These are phyloP conservation scores for Nephila pilipes DNA, from an alignment of 1,140 invertebrate genomes.

Conservation along the genomic window DNA sequence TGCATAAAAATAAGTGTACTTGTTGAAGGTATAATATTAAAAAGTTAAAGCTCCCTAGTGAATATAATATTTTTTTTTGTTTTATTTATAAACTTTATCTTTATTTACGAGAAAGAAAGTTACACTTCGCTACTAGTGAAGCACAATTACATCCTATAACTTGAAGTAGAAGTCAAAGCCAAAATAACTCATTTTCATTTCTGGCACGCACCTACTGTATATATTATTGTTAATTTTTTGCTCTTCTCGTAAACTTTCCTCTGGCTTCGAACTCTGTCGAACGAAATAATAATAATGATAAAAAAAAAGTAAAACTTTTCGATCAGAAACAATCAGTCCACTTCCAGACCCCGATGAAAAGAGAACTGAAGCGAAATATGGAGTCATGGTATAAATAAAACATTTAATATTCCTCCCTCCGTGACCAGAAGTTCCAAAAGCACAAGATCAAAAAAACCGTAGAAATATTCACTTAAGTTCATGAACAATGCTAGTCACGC, in stretches of 20 bases:
- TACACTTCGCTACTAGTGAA: not conserved
- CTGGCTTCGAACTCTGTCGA: not conserved
- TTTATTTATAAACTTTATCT: not conserved
- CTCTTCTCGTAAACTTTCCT: not conserved
- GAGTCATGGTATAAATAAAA: constrained; percentile 56
- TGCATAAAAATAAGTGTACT: no score
- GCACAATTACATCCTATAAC: constrained; percentile 2
- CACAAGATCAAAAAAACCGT: not conserved
- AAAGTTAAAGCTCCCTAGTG: no score
- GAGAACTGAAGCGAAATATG: constrained; percentile 35
- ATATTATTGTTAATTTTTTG: not conserved
- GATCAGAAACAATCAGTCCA: constrained; percentile 58
- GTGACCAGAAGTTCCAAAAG: constrained; percentile 46
- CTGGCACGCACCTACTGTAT: not conserved
- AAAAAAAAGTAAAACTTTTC: constrained; percentile 33
- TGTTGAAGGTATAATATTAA: no score
- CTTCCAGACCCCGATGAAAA: constrained; percentile 40
- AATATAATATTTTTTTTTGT: no score
- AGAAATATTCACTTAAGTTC: constrained; percentile 40
- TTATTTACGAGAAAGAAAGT: not conserved
- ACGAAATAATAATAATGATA: not conserved
- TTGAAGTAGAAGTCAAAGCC: not conserved
- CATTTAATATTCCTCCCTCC: constrained; percentile 51
- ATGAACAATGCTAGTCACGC: constrained; percentile 54
- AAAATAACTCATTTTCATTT: not conserved